Evolutionary conservation across 2,888 invertebrate species (phyloP).

Genomic region (Oligia fasciuncula): DNA sequence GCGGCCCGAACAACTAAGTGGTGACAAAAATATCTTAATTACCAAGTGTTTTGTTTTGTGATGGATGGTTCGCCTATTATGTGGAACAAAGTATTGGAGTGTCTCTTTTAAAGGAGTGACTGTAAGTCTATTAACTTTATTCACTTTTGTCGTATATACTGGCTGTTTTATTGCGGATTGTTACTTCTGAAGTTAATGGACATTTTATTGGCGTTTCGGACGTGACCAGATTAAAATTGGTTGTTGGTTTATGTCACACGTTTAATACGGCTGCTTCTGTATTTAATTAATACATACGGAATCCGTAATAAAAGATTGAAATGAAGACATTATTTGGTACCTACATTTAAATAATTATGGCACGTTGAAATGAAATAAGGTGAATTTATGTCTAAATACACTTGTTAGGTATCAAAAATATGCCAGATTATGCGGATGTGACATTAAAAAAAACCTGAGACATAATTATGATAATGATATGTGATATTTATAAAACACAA

Average conservation of each 20-base stretch:
- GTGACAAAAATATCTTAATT: conserved; percentile 69
- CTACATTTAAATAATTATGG: background rate
- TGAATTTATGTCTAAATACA: background rate
- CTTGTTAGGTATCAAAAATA: background rate
- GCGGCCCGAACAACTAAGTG: conserved; percentile 57
- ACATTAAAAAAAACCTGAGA: background rate
- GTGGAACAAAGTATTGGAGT: conserved; percentile 70
- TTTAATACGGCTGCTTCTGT: conserved; percentile 19
- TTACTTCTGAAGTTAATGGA: conserved; percentile 48
- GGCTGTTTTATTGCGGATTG: conserved; percentile 47
- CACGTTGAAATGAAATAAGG: background rate
- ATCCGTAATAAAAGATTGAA: background rate
- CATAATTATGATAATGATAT: conserved; percentile 17
- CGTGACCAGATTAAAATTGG: conserved; percentile 49
- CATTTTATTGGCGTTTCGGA: conserved; percentile 48
- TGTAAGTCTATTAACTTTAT: conserved; percentile 71
- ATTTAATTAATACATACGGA: background rate
- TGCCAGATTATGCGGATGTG: background rate
- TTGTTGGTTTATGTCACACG: conserved; percentile 11
- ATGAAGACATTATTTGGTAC: background rate
- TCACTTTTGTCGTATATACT: conserved; percentile 52
- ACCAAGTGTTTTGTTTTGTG: conserved; percentile 70
- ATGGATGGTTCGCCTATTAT: conserved; percentile 69
- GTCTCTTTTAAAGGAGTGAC: conserved; percentile 56
- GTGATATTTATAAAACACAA: conserved; percentile 21